A percentile compares a stretch with the other conserved stretches of the same genome.
phyloP scores from a whole-genome alignment of 2,113 vertebrate species.

The Felis catus region DNA sequence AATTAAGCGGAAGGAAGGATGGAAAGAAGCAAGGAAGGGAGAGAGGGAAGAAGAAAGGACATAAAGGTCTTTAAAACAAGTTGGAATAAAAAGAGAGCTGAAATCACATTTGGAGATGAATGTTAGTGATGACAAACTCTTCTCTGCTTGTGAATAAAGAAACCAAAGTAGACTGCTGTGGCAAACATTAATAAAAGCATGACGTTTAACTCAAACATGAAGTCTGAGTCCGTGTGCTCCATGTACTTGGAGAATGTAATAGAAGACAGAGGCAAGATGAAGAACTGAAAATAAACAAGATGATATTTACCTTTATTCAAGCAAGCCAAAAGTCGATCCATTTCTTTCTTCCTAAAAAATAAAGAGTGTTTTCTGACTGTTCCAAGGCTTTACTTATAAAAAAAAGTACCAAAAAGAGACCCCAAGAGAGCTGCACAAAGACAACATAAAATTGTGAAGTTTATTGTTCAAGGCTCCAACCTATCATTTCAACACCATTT shows the following conservation, averaged over 20 bases:
- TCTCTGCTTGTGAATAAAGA: slow-evolving; percentile 47
- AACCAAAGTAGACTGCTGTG: slow-evolving; percentile 10
- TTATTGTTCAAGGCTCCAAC: not conserved
- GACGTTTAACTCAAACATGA: slow-evolving; percentile 48
- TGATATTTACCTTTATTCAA: slow-evolving; percentile 88
- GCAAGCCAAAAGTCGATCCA: slow-evolving; percentile 85
- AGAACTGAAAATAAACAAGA: slow-evolving; percentile 53
- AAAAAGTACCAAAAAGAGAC: not conserved
- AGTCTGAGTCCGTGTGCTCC: not conserved
- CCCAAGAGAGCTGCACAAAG: not conserved
- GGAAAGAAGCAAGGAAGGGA: not conserved
- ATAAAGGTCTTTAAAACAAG: not conserved
- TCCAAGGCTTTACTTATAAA: slow-evolving; percentile 22
- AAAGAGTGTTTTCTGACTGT: slow-evolving; percentile 49
- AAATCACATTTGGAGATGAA: slow-evolving; percentile 57
- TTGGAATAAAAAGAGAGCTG: slow-evolving; percentile 12
- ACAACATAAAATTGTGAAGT: slow-evolving; percentile 21
- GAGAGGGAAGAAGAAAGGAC: not conserved
- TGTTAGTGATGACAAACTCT: slow-evolving; percentile 19
- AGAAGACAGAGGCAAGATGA: slow-evolving; percentile 27
- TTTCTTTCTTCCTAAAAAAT: slow-evolving; percentile 82
- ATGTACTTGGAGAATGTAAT: not conserved
- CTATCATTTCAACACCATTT: not conserved
- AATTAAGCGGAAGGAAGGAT: not conserved
- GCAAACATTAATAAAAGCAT: slow-evolving; percentile 39